Evolutionary conservation across 2,113 vertebrate species (phyloP).

Genomic region (Poeciliopsis occidentalis): DNA sequence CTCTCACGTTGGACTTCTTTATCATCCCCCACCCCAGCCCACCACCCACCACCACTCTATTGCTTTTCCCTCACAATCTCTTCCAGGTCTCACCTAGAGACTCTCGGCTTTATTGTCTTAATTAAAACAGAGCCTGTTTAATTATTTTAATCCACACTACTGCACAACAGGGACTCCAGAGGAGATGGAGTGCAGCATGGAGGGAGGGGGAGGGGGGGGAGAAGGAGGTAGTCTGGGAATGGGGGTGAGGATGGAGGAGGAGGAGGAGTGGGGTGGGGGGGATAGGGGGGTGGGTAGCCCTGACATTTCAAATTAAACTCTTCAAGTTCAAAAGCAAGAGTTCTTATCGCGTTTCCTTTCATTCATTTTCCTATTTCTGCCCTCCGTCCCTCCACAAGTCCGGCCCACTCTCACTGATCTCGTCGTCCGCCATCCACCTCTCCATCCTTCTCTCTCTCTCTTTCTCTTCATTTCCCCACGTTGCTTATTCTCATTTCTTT

Average conservation of each 20-base stretch:
- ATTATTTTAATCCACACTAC: conserved; percentile 80
- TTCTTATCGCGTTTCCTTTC: conserved; percentile 72
- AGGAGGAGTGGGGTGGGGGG: background rate
- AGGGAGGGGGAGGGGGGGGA: conserved; percentile 9
- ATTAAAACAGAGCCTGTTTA: conserved; percentile 81
- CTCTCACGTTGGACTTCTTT: conserved; percentile 67
- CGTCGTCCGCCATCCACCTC: conserved; percentile 15
- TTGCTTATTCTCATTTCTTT: conserved; percentile 38
- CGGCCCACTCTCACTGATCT: conserved; percentile 61
- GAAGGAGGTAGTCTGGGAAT: background rate
- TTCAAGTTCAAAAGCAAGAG: conserved; percentile 78
- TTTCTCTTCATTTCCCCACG: conserved; percentile 26
- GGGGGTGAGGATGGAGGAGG: background rate
- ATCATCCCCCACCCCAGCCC: conserved; percentile 37
- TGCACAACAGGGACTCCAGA: conserved; percentile 73
- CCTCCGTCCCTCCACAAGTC: conserved; percentile 45
- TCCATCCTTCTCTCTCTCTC: conserved; percentile 21
- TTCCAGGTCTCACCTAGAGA: conserved; percentile 73
- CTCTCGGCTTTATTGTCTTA: conserved; percentile 78
- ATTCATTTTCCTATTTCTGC: conserved; percentile 67
- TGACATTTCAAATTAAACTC: conserved; percentile 80
- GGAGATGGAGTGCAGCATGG: conserved; percentile 42
- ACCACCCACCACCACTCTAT: background rate
- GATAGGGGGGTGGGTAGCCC: conserved; percentile 23
- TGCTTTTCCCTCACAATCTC: conserved; percentile 50